Evolutionary conservation across 2,888 invertebrate genomes (phyloP), one percentile per base, ranked within the genome.

Genomic region (Pachliopta kotzebuea): DNA sequence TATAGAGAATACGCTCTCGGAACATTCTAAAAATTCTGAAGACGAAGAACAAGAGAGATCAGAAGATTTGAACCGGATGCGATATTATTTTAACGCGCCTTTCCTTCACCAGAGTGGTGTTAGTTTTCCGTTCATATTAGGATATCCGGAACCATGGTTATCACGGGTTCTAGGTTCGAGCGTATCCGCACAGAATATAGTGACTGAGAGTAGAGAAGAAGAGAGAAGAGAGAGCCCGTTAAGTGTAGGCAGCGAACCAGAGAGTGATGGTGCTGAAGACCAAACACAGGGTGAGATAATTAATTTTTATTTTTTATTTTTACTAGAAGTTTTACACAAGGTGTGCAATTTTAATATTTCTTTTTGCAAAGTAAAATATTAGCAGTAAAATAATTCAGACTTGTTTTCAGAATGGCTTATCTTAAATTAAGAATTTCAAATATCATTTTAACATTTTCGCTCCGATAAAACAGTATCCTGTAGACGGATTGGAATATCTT

Each of bases 61-160:
- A 26, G 85, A 86, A 0, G 84, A 83, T 72, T 76, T 87, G 53
- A 86, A 89, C 66, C 77, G 84, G 70, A 91, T 92, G 90, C 72
- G 89, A 58, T 91, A 90, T 81, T 92, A 91, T 71, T 79, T 87
- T 20, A 86, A 86, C 59, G 78, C 90, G 70, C 89, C 91, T 57
- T 87, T 92, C 77, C 76, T 91, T 50, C 90, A 81, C 57, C 82
- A 90, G 72, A 90, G 86, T 76, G 88, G 87, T 11, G 79, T 80
- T n/a, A 81, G 80, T 62, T 91, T 92, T 70, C 92, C 92, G 0
- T 89, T 92, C 72, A 67, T 92, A 45, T 73, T 92, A 14, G 88
- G 88, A 0, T 92, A 92, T 66, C 85, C 88, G 7, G 91, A 92
- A 67, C 90, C 91, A 23, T 92, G 91, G 92, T 63, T 92, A 67